Conservation (phyloP, 2,888 invertebrate species). For the Crocallis elinguaria region DNA sequence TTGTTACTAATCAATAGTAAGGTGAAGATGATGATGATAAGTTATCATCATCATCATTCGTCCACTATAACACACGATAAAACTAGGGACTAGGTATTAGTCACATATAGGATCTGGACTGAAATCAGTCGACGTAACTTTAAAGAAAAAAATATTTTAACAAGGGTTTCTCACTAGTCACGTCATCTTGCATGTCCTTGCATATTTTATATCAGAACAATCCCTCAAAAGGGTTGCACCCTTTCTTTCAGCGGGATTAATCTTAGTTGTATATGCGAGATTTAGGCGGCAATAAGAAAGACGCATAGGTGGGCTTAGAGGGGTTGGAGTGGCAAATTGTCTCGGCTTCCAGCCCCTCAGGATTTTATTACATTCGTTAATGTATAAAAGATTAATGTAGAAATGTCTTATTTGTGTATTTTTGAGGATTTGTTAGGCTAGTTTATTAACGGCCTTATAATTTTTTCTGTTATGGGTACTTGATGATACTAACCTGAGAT, state of each 20-base stretch:
- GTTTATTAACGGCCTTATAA: not conserved
- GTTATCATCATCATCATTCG: too few species aligned
- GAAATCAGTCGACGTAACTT: not conserved
- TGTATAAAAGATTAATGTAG: slow-evolving; percentile 78
- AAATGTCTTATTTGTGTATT: slow-evolving; percentile 75
- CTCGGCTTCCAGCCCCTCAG: slow-evolving; percentile 76
- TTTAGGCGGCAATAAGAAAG: slow-evolving; percentile 84
- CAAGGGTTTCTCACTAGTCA: not conserved
- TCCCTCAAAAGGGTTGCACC: slow-evolving; percentile 70
- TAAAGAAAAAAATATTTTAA: not conserved
- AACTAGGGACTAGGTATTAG: too few species aligned
- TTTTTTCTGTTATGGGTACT: too few species aligned
- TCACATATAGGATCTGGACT: too few species aligned
- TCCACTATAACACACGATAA: too few species aligned
- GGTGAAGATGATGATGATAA: too few species aligned
- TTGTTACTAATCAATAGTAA: too few species aligned
- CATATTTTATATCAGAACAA: slow-evolving; percentile 37
- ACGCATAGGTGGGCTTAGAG: slow-evolving; percentile 82
- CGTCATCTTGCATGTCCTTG: slow-evolving; percentile 33
- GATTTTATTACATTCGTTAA: slow-evolving; percentile 84
- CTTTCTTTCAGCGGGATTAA: slow-evolving; percentile 83
- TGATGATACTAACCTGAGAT: too few species aligned
- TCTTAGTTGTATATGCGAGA: slow-evolving; percentile 84
- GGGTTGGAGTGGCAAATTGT: slow-evolving; percentile 80
- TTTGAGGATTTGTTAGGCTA: slow-evolving; percentile 17